phyloP scores from a whole-genome alignment of 2,113 vertebrate genomes.

The Tragulus kanchil region DNA sequence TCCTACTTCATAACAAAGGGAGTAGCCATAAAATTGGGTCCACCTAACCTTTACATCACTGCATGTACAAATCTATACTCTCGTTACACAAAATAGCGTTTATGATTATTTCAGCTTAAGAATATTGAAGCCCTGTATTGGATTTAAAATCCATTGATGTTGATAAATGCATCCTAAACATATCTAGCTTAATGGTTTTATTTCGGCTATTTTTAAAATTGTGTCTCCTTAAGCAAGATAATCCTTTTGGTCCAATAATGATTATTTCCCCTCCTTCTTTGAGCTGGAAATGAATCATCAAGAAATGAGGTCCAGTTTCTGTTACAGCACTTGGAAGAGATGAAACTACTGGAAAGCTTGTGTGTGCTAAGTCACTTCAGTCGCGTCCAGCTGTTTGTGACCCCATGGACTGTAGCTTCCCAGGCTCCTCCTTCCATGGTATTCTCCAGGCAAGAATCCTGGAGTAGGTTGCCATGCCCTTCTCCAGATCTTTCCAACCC shows the following conservation, averaged over 20 bases:
- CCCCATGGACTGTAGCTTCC: no score
- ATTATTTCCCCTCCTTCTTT: background rate
- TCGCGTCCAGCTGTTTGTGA: no score
- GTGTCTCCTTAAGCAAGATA: background rate
- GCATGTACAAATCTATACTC: background rate
- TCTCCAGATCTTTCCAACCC: no score
- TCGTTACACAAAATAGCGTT: background rate
- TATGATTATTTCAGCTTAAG: background rate
- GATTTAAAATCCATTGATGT: background rate
- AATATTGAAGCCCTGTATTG: background rate
- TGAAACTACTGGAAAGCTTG: background rate
- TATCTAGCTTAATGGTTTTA: background rate
- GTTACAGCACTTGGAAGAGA: background rate
- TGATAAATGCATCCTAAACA: background rate
- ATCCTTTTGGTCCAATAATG: background rate
- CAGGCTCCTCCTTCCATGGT: no score
- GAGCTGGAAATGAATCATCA: background rate
- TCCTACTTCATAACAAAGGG: background rate
- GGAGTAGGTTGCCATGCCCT: no score
- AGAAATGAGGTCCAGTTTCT: background rate
- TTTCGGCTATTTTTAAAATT: background rate
- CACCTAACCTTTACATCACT: background rate
- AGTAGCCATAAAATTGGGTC: background rate
- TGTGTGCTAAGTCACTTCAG: no score
- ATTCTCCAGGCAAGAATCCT: no score